These are phyloP conservation scores for Aulostomus chinensis DNA, from an alignment of 2,797 vertebrate species.

Conservation along the genomic window DNA sequence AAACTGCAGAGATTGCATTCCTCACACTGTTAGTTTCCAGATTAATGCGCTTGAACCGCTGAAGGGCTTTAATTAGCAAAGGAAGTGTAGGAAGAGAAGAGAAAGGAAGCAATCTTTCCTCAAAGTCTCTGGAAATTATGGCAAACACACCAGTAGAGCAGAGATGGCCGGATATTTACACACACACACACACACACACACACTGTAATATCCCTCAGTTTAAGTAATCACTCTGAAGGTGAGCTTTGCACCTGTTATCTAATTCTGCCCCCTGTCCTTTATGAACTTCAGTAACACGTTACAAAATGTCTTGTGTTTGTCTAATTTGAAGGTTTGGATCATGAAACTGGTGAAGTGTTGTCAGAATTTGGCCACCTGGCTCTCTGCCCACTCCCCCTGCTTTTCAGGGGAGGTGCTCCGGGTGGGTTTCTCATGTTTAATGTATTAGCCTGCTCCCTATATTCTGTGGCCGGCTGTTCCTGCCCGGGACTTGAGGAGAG, in stretches of 20 bases:
- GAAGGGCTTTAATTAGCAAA: too few relatives aligned
- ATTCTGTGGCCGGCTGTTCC: slow-evolving; percentile 36
- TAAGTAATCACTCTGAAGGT: too few relatives aligned
- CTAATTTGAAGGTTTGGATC: background rate
- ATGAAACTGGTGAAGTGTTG: slow-evolving; percentile 6
- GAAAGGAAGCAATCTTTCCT: slow-evolving; percentile 6
- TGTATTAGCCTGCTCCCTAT: slow-evolving; percentile 57
- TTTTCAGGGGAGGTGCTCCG: slow-evolving; percentile 69
- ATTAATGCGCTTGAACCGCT: slow-evolving; percentile 39
- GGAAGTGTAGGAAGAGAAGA: slow-evolving; percentile 6
- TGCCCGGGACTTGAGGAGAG: slow-evolving; percentile 30
- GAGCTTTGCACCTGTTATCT: too few relatives aligned
- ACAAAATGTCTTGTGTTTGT: background rate
- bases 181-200: background rate
- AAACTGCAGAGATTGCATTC: slow-evolving; percentile 40
- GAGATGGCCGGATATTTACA: slow-evolving; percentile 27
- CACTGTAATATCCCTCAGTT: too few relatives aligned
- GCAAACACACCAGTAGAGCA: slow-evolving; percentile 35
- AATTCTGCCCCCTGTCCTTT: too few relatives aligned
- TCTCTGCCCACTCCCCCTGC: slow-evolving; percentile 45
- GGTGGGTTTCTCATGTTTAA: slow-evolving; percentile 74
- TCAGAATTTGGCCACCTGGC: slow-evolving; percentile 34
- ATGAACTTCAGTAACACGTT: slow-evolving; percentile 6
- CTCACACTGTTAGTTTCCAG: slow-evolving; percentile 24
- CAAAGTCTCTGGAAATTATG: slow-evolving; percentile 39